Conservation (phyloP, 2,113 vertebrate species). For the Spea bombifrons region DNA sequence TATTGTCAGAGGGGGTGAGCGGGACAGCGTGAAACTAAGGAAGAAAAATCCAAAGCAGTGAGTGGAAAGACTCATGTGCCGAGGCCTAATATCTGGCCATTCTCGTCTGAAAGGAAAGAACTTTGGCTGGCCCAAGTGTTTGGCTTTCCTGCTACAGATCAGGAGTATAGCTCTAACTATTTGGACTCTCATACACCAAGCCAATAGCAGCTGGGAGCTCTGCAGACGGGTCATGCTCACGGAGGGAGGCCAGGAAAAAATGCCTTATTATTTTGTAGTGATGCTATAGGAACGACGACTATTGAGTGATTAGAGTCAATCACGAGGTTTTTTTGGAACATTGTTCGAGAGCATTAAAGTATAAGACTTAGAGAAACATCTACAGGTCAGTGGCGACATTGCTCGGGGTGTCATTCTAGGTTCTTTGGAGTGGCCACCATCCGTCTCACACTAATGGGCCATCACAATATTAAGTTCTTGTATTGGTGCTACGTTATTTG, state of each 20-base stretch:
- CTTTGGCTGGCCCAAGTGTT: slow-evolving; percentile 59
- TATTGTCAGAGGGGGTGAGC: slow-evolving; percentile 43
- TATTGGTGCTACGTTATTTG: no score
- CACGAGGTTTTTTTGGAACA: background rate
- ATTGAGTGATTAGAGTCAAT: background rate
- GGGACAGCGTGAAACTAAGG: background rate
- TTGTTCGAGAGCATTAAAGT: background rate
- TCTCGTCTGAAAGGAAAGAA: slow-evolving; percentile 41
- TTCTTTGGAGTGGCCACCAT: no score
- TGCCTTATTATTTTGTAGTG: slow-evolving; percentile 37
- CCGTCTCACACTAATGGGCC: no score
- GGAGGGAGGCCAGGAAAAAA: slow-evolving; percentile 39
- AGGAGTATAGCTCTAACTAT: slow-evolving; percentile 49
- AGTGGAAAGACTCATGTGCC: slow-evolving; percentile 47
- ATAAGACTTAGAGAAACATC: no score
- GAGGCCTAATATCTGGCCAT: slow-evolving; percentile 31
- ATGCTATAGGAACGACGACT: slow-evolving; percentile 27
- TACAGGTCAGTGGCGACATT: no score
- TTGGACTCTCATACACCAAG: slow-evolving; percentile 37
- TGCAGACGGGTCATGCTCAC: slow-evolving; percentile 4
- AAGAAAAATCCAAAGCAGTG: slow-evolving; percentile 11
- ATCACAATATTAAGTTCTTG: no score
- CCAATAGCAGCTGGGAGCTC: background rate
- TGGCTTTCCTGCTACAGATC: slow-evolving; percentile 52
- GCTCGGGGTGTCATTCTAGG: no score